Percentiles rank a stretch among this genome's conserved stretches.
phyloP scores from a whole-genome alignment of 2,888 invertebrate genomes.

The Theodoxus fluviatilis region DNA sequence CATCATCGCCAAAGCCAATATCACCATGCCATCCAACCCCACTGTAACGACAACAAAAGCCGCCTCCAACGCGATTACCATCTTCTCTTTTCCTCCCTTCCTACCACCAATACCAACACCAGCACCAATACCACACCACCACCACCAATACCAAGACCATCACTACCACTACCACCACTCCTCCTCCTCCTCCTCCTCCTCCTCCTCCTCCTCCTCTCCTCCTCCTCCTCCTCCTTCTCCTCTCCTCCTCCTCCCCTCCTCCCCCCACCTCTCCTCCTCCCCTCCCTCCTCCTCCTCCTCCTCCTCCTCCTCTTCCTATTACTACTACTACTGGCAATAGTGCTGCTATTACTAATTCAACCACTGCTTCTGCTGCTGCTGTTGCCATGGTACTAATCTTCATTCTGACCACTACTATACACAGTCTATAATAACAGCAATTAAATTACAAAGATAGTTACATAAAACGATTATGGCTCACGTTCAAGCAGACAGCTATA shows the following conservation, averaged over 20 bases:
- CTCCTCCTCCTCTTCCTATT: neutral
- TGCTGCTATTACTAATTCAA: conserved; percentile 6
- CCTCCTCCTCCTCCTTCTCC: neutral
- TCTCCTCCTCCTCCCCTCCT: neutral
- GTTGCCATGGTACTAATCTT: neutral
- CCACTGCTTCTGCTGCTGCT: conserved; percentile 7
- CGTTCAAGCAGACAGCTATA: no score
- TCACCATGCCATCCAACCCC: no score
- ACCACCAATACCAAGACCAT: no score
- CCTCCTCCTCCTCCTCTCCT: conserved; percentile 16
- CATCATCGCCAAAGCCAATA: no score
- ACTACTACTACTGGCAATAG: conserved; percentile 8
- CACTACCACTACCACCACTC: neutral
- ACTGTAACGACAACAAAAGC: no score
- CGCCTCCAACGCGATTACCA: no score
- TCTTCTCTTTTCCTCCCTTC: no score
- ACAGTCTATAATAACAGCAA: no score
- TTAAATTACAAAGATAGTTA: no score
- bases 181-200: neutral
- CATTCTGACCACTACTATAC: neutral
- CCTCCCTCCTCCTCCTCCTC: neutral
- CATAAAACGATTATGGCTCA: no score
- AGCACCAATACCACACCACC: no score
- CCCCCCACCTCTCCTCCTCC: neutral
- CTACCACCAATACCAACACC: no score